These are phyloP conservation scores for Zygaena filipendulae DNA, from an alignment of 2,888 invertebrate species.

Conservation along the genomic window DNA sequence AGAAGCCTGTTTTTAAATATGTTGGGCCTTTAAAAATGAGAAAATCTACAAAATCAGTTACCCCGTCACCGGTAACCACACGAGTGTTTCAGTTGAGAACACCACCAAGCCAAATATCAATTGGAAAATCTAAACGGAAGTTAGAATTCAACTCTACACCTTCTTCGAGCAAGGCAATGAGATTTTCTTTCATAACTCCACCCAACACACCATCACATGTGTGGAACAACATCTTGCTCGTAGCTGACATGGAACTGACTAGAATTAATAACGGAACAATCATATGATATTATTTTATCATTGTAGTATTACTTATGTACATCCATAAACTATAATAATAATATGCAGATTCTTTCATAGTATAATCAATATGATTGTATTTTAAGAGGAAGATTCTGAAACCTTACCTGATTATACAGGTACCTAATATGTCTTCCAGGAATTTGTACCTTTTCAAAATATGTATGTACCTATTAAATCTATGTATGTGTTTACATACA, in stretches of 20 bases:
- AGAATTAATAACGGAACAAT: slow-evolving; percentile 60
- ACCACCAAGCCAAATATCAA: slow-evolving; percentile 38
- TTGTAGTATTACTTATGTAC: too few species aligned
- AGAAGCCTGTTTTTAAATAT: slow-evolving; percentile 76
- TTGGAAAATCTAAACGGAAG: slow-evolving; percentile 55
- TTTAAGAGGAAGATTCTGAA: too few species aligned
- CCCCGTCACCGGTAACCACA: slow-evolving; percentile 51
- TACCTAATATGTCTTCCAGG: too few species aligned
- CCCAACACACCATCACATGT: slow-evolving; percentile 60
- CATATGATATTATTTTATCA: slow-evolving; percentile 29
- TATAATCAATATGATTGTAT: too few species aligned
- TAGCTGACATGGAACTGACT: slow-evolving; percentile 68
- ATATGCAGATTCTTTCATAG: too few species aligned
- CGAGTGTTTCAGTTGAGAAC: slow-evolving; percentile 31
- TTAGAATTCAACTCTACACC: slow-evolving; percentile 50
- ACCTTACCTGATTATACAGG: too few species aligned
- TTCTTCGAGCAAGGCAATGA: slow-evolving; percentile 37
- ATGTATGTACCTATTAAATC: too few species aligned
- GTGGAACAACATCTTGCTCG: slow-evolving; percentile 67
- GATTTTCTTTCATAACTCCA: slow-evolving; percentile 45
- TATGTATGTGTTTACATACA: too few species aligned
- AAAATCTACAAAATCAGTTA: slow-evolving; percentile 35
- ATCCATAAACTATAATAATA: too few species aligned
- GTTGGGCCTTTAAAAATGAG: slow-evolving; percentile 63
- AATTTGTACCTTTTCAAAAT: too few species aligned